Evolutionary conservation across 2,797 vertebrate genomes (phyloP).

Genomic region (Microctenopoma lineatum): DNA sequence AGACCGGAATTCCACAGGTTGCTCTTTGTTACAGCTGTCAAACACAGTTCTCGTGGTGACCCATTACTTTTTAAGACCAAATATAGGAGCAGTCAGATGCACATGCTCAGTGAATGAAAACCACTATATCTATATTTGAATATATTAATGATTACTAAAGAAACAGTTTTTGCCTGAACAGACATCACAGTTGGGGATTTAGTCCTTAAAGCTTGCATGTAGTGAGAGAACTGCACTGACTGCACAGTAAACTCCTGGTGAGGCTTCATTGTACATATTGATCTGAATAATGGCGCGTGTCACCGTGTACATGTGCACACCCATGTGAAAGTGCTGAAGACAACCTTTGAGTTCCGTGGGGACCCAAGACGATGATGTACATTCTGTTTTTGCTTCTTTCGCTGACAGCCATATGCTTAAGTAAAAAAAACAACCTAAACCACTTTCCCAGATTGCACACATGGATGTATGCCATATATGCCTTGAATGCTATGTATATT

Average conservation of each 20-base stretch:
- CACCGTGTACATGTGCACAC: too few species aligned
- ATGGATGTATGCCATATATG: constrained; percentile 39
- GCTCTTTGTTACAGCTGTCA: constrained; percentile 49
- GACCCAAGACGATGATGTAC: too few species aligned
- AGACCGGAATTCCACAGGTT: constrained; percentile 50
- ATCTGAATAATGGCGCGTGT: too few species aligned
- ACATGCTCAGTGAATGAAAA: not conserved
- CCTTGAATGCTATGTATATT: constrained; percentile 18
- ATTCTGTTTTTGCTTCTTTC: too few species aligned
- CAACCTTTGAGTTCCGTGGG: too few species aligned
- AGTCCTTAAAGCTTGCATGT: not conserved
- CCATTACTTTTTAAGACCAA: constrained; percentile 43
- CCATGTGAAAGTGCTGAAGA: too few species aligned
- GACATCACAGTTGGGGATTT: not conserved
- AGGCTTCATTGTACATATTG: too few species aligned
- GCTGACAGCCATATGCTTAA: constrained; percentile 3
- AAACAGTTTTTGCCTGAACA: not conserved
- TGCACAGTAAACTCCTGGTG: too few species aligned
- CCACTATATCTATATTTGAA: not conserved
- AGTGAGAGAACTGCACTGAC: not conserved
- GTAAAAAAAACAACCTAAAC: constrained; percentile 21
- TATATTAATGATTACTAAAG: not conserved
- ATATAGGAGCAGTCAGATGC: not conserved
- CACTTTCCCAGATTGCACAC: constrained; percentile 24
- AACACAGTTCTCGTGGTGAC: constrained; percentile 18